Conservation (phyloP, 2,797 vertebrate species). For the Centropyge bicolor region DNA sequence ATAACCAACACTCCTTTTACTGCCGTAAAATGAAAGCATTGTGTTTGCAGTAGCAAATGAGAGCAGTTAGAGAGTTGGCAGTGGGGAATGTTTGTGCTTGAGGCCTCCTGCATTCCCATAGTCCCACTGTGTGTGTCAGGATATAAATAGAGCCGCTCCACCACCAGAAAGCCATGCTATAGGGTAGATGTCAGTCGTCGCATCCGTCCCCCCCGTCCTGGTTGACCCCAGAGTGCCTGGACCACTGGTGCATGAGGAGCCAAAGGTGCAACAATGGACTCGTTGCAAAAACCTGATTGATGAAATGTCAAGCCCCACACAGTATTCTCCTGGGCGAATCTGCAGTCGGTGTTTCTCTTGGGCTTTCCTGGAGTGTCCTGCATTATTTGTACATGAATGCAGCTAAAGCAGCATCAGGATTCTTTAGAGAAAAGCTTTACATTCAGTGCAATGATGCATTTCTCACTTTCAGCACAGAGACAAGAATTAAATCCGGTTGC, state of each 20-base stretch:
- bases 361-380: conserved; percentile 19
- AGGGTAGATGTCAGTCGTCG: conserved; percentile 52
- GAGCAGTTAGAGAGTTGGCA: conserved; percentile 54
- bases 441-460: neutral
- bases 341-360: conserved; percentile 5
- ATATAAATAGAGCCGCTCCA: conserved; percentile 78
- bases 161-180: conserved; percentile 66
- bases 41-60: conserved; percentile 55
- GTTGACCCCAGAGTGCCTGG: conserved; percentile 52
- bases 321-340: conserved; percentile 5
- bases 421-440: neutral
- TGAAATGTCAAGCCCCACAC: conserved; percentile 31
- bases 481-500: neutral
- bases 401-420: neutral
- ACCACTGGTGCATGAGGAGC: conserved; percentile 10
- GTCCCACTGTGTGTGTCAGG: conserved; percentile 67
- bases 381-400: neutral
- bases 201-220: conserved; percentile 50
- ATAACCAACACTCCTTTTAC: neutral
- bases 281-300: conserved; percentile 43
- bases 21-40: conserved; percentile 25
- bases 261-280: conserved; percentile 40
- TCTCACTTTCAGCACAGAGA: neutral
- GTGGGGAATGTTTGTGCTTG: conserved; percentile 68
- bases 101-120: conserved; percentile 72